Evolutionary conservation across 1,140 invertebrate genomes (phyloP), one percentile per base, ranked within the genome.

Genomic region (Habropoda laboriosa): DNA sequence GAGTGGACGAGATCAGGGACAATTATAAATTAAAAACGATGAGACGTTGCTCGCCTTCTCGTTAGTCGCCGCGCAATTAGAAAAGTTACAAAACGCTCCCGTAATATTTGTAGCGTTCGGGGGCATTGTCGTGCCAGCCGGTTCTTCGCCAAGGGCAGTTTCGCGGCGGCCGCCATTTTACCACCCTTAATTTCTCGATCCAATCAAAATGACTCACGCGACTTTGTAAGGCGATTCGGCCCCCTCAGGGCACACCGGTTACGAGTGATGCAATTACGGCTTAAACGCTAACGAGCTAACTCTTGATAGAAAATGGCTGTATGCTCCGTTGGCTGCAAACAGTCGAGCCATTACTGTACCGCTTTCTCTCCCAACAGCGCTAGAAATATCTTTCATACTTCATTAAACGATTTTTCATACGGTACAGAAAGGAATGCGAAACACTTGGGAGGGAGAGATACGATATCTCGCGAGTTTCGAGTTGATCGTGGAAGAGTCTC

Each of bases 291-390:
- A 93, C 92, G 92, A 93, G 91, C 92, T 90, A 92, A 92, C 92
- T 93, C 89, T 90, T 85, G 86, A 89, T 92, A 92, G 91, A 92
- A 92, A 93, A 92, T 93, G 91, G 92, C 90, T 92, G 90, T 92
- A 92, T 92, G 92, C 92, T 90, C 88, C 87, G 88, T 87, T 92
- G 88, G 80, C 86, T 92, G 89, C 88, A 90, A 93, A 92, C 90
- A 92, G 90, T 91, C 83, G 89, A 92, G 86, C 89, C 87, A 92
- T 93, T 92, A 92, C 85, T 78, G 51, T 87, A 86, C 86, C 60
- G 57, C 80, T 86, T 80, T 42, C 49, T 24, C 24, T 6, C 35
- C 53, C 64, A 0, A n/a, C 10, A 6, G 0, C 3, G 12, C 1
- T 35, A 24, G n/a, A 7, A 27, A 27, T 57, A 8, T 13, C 42